Base-by-base conservation (phyloP, 2,888 invertebrate genomes). In the Eueremaeus valkanovi region DNA sequence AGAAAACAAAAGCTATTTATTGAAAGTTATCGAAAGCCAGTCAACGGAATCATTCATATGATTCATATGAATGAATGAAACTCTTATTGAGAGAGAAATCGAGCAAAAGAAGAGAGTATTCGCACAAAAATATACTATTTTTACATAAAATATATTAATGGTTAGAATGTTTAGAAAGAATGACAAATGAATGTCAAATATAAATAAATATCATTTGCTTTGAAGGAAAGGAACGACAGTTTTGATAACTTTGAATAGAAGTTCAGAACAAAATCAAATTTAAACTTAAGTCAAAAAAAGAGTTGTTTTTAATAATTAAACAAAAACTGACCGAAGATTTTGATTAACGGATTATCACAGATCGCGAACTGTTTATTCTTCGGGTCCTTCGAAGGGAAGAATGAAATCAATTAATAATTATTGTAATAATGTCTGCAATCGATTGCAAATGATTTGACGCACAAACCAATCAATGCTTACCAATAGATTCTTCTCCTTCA, bases 351-450 rank as follows among this genome's bases (percentile, higher is more conserved):
- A 74, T 92, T 93, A 83, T 96, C 95, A 84, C 95, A 95, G 81
- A 95, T 91, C 79, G 95, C 95, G 82, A 89, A 96, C 85, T 95
- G 95, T 85, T 92, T 94, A 84, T 96, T 95, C 82, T 92, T 93
- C 13, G 95, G 95, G 83, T 96, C 96, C 87, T 88, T 82, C 42
- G 83, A 83, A 77, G 76, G 61, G 58, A 27, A n/a, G 6, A 58
- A 58, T 58, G 27, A 8, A 27, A 8, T 24, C 29, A 58, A n/a
- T 51, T 51, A 51, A n/a, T 18, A 16, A 1, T 40, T 33, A 76
- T 51, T 9, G 6, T 18, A 16, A 1, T 40, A 21, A 76, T 29
- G 33, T 9, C 6, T 8, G 36, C 36, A 36, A 5, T 36, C 6
- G 36, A 76, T 6, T 9, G 72, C 21, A 55, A 42, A 66, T 29